Evolutionary conservation across 2,888 invertebrate species (phyloP).

Genomic region (Ariolimax columbianus): DNA sequence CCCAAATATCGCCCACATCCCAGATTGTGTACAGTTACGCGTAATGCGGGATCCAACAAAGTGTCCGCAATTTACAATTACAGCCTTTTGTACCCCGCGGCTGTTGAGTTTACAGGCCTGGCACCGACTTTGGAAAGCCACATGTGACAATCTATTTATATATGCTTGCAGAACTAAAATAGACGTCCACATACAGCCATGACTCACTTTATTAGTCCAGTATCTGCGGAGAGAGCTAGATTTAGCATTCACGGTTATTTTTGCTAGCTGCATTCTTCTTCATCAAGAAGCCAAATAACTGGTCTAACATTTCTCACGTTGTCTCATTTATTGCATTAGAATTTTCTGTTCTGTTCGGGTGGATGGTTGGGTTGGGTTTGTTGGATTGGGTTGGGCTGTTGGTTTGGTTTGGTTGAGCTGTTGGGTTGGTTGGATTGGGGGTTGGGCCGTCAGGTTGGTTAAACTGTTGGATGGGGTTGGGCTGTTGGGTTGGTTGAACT

Average conservation of each 20-base stretch:
- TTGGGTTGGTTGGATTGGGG: too few relatives aligned
- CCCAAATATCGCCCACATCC: too few relatives aligned
- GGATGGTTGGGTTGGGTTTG: too few relatives aligned
- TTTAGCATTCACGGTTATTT: conserved; percentile 10
- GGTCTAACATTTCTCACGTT: background rate
- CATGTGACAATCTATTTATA: conserved; percentile 6
- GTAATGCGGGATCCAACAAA: too few relatives aligned
- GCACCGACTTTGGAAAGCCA: background rate
- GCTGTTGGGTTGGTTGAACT: too few relatives aligned
- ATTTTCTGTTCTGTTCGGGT: too few relatives aligned
- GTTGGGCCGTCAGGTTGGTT: too few relatives aligned
- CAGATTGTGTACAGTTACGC: too few relatives aligned
- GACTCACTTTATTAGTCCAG: conserved; percentile 1
- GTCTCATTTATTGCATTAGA: background rate
- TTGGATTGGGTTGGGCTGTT: too few relatives aligned
- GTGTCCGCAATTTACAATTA: background rate
- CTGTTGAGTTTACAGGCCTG: background rate
- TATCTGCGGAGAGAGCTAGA: background rate
- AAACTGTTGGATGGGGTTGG: too few relatives aligned
- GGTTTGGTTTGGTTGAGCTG: too few relatives aligned
- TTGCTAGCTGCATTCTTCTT: background rate
- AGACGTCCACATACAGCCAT: background rate
- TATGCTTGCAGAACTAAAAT: background rate
- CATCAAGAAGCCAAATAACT: background rate
- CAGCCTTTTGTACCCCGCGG: background rate